Evolutionary conservation across 2,797 vertebrate genomes (phyloP), one percentile per base, ranked within the genome.

Genomic region (Otolemur crassicaudatus): DNA sequence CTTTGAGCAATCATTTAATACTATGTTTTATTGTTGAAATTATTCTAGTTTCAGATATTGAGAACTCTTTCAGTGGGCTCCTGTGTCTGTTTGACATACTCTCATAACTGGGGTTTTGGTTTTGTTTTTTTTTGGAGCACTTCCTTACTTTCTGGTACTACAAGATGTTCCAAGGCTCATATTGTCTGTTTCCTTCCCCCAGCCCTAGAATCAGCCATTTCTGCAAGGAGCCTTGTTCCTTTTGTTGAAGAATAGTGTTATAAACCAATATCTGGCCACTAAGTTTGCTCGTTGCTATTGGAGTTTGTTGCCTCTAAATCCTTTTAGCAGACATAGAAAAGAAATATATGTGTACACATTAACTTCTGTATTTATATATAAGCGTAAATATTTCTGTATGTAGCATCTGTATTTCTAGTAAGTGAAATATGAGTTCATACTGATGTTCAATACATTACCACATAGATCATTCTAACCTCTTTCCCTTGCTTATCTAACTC

Each of bases 401-500:
- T 82, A 93, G 86, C 75, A 77, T 81, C 73, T 73, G 3, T 86
- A 77, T 89, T 91, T 88, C 34, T 90, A 60, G 81, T 96, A 89
- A 56, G 27, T 61, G 31, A 77, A 86, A 82, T 10, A 60, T 7
- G 1, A 61, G 27, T 76, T 95, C 53, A 46, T 85, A n/a, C n/a
- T 72, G 60, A 58, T 90, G 37, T 70, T 87, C 16, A 43, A 20
- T 86, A 34, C 75, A 73, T 58, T 79, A 89, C 23, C 31, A 46
- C 80, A 73, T 82, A 63, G 40, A 87, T 83, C 67, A 58, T 88
- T 93, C 61, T 67, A 85, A 76, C 34, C 20, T 88, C 37, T 23
- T 81, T 23, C 27, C 49, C 70, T 93, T 76, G 84, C 46, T 79
- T 46, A 49, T 87, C 34, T 87, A 93, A 72, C 31, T 43, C 9